Base-by-base conservation (phyloP, 2,888 invertebrate genomes). In the Cheilosia impressa region DNA sequence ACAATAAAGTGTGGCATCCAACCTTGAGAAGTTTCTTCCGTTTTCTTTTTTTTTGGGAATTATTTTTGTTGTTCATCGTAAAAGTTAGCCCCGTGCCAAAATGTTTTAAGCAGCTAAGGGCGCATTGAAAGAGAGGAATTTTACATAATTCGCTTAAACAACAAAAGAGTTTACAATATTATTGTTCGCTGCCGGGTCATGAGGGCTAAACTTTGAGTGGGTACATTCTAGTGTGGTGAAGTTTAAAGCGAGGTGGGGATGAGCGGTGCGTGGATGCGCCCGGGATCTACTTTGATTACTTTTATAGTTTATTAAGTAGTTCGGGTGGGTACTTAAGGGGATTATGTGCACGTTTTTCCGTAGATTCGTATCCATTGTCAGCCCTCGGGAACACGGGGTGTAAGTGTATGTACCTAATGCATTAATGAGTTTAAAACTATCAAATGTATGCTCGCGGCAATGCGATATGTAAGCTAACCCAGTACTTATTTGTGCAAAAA, bases 91-190 rank as follows among this genome's bases (percentile, higher is more conserved):
- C 63, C 55, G 43, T 73, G 31, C 72, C 45, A 55, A 63, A 68
- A 50, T 78, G 43, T 68, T 83, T 47, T 57, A 17, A 71, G 53
- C 65, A 66, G 53, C 38, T 57, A 60, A 82, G 31, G 57, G 22
- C 41, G 15, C n/a, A 24, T 13, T n/a, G 55, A 38, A 19, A 38
- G 22, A 19, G n/a, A 57, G 22, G 41, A 19, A 73, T 65, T 84
- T 79, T 69, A 65, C 65, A 80, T 68, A 80, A 85, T 77, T 77
- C 65, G 57, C 66, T 66, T 58, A 68, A 77, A 53, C 66, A 81
- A 81, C 80, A 81, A 81, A 76, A 81, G 77, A 76, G 77, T 85
- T 81, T 81, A 66, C 43, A 85, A 76, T 80, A 79, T 66, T 73
- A 73, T 65, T 65, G 69, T 43, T 71, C 34, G 31, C 53, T 60